Conservation (phyloP, 2,888 invertebrate species). For the Entomobrya multifasciata region DNA sequence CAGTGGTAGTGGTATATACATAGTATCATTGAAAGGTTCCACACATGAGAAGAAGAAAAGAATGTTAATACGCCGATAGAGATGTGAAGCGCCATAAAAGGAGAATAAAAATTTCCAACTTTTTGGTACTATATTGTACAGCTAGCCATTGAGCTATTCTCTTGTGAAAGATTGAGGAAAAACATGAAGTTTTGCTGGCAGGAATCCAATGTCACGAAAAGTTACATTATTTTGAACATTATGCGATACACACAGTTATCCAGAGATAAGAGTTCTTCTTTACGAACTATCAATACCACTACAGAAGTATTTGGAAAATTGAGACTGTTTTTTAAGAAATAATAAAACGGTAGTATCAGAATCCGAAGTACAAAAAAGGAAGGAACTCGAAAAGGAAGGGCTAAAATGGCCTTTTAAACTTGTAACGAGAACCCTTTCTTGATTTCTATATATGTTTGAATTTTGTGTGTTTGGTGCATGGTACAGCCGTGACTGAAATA, state of each 20-base stretch:
- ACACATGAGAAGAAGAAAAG: constrained; percentile 12
- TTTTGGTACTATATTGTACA: background rate
- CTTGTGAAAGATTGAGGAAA: constrained; percentile 59
- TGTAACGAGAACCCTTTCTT: background rate
- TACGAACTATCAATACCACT: constrained; percentile 14
- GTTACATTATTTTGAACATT: constrained; percentile 19
- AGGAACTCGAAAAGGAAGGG: background rate
- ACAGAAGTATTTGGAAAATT: constrained; percentile 53
- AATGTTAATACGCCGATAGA: constrained; percentile 26
- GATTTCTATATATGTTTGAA: background rate
- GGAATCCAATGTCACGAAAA: constrained; percentile 62
- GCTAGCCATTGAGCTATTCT: constrained; percentile 1
- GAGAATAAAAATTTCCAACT: constrained; percentile 44
- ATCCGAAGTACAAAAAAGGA: background rate
- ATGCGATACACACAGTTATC: background rate
- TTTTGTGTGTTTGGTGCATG: constrained; percentile 13
- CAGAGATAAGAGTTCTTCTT: background rate
- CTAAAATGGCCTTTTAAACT: background rate
- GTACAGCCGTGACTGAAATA: constrained; percentile 38
- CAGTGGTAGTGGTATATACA: too few relatives aligned
- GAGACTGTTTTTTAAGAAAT: constrained; percentile 28
- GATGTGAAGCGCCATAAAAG: constrained; percentile 33
- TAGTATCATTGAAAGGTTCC: constrained; percentile 40
- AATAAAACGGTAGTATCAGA: constrained; percentile 1
- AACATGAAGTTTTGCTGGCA: constrained; percentile 63